A percentile compares a stretch with the other conserved stretches of the same genome.
These are phyloP conservation scores for Lophotriccus pileatus DNA, from an alignment of 2,797 vertebrate species.

Conservation along the genomic window DNA sequence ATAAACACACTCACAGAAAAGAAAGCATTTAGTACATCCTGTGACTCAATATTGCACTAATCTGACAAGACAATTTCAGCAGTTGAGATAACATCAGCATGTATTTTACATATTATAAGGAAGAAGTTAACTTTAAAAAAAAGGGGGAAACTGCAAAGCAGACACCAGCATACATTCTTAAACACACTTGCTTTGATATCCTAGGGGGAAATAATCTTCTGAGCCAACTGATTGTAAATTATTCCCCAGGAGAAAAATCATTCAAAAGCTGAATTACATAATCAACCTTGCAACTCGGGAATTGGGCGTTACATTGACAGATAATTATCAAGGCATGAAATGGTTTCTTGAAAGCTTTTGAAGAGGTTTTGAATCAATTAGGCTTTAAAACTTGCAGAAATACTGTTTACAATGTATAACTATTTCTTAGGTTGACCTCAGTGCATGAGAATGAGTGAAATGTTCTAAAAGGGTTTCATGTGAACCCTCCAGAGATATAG, in stretches of 20 bases:
- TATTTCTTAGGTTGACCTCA: neutral
- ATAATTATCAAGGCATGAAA: neutral
- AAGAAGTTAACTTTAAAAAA: neutral
- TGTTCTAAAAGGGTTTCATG: neutral
- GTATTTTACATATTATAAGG: neutral
- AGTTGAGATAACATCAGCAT: neutral
- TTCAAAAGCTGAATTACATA: neutral
- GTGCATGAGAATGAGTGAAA: neutral
- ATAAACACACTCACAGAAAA: neutral
- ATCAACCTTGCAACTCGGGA: neutral
- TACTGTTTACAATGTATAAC: neutral
- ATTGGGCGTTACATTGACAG: neutral
- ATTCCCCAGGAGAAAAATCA: neutral
- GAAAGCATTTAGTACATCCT: neutral
- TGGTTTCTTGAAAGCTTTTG: neutral
- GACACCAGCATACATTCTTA: neutral
- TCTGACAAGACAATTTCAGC: neutral
- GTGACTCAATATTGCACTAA: neutral
- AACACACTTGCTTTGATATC: neutral
- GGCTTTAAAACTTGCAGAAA: neutral
- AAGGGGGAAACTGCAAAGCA: neutral
- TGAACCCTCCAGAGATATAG: neutral
- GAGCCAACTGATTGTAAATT: neutral
- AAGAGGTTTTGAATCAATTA: neutral
- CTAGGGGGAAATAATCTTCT: neutral